Evolutionary conservation across 2,888 invertebrate species (phyloP), one percentile per base, ranked within the genome.

Genomic region (Xanthia togata): DNA sequence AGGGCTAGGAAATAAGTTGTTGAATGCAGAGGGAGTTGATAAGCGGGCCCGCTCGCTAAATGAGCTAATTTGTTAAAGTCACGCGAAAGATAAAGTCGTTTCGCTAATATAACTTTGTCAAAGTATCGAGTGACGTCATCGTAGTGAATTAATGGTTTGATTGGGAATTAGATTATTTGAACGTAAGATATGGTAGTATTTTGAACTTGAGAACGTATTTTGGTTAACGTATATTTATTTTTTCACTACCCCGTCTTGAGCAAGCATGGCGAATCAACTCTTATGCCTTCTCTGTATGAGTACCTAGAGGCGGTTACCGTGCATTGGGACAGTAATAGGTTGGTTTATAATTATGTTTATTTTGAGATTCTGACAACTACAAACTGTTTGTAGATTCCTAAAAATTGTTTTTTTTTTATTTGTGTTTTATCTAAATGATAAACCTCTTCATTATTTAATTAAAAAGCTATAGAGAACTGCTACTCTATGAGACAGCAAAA

Each of bases 11-110:
- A 90, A 87, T 88, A 88, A 84, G 85, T 88, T 86, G 85, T 85
- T 86, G 91, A 90, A 90, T 90, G 90, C 90, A 87, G 85, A 85
- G 89, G 81, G 81, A 81, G 84, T 88, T 86, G 88, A 89, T 89
- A 86, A 83, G 86, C 79, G 82, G 60, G 73, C 67, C 80, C 83
- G 86, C 83, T 85, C 88, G 78, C 86, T 88, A 93, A 95, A 95
- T 94, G 93, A 94, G 93, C 93, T 94, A 93, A 95, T 95, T 95
- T 94, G 93, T 92, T 90, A 93, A 92, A 94, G 94, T 94, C 94
- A 92, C 93, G 90, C 70, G 64, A 90, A 89, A 91, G 90, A 92
- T 90, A 89, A 89, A 90, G 89, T 90, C 88, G 86, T 87, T 81
- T 80, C 87, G 89, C 91, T 91, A 91, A 92, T 92, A 90, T 79